Percentiles rank a stretch among this genome's conserved stretches.
Conservation (phyloP, 2,113 vertebrate species). For the Hydropotes inermis region DNA sequence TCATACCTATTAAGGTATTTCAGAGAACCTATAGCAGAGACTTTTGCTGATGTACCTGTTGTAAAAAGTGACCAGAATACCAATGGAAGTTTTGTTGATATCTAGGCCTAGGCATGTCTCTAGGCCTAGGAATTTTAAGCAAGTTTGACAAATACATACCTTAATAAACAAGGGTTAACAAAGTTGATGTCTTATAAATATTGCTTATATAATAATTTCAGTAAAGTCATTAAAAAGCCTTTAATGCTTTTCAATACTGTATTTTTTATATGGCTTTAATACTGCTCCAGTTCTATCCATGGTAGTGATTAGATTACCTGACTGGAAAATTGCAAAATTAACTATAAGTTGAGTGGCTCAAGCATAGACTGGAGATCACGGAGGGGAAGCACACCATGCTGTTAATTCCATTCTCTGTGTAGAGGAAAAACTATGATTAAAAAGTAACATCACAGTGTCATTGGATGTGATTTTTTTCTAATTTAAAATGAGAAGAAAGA, state of each 20-base stretch:
- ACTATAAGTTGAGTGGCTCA: not conserved
- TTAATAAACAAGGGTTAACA: not conserved
- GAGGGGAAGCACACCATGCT: not conserved
- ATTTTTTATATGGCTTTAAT: slow-evolving; percentile 3
- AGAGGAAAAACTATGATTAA: not conserved
- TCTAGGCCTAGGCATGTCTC: not conserved
- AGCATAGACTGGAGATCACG: not conserved
- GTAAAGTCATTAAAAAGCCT: slow-evolving; percentile 32
- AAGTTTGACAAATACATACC: not conserved
- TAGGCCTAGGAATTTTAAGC: not conserved
- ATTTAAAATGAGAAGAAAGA: not conserved
- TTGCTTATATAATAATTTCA: not conserved
- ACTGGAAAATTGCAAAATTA: slow-evolving; percentile 50
- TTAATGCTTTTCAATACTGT: not conserved
- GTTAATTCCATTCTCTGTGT: not conserved
- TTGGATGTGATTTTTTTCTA: not conserved
- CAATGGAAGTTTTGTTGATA: not conserved
- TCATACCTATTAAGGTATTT: not conserved
- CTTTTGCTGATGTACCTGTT: not conserved
- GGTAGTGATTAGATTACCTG: slow-evolving; percentile 4
- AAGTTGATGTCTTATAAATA: not conserved
- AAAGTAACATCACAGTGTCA: not conserved
- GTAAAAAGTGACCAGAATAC: not conserved
- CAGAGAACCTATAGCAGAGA: not conserved
- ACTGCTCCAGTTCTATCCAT: not conserved